Evolutionary conservation across 2,888 invertebrate species (phyloP).

Genomic region (Orchestes rusci): DNA sequence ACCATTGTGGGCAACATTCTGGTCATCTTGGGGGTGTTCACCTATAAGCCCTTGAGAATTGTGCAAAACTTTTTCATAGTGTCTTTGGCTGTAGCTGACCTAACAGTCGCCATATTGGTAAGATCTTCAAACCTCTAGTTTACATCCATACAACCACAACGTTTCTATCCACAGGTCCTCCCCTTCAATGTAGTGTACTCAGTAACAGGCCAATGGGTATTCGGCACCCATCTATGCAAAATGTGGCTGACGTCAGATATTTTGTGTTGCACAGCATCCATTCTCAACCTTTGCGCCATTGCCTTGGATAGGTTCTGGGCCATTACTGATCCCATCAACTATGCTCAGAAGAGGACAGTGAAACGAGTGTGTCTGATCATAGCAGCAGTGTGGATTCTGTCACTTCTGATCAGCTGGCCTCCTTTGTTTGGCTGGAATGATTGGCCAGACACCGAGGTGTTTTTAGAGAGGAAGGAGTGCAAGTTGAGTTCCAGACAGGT

Average conservation of each 20-base stretch:
- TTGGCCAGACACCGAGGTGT: slow-evolving; percentile 79
- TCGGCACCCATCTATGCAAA: slow-evolving; percentile 87
- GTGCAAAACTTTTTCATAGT: slow-evolving; percentile 97
- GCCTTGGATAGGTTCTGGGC: slow-evolving; percentile 95
- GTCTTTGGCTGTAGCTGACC: slow-evolving; percentile 87
- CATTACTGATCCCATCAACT: slow-evolving; percentile 90
- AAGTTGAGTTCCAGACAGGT: slow-evolving; percentile 72
- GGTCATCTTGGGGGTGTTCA: slow-evolving; percentile 93
- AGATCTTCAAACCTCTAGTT: too few species aligned
- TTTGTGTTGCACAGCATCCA: slow-evolving; percentile 92
- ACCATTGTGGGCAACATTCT: slow-evolving; percentile 88
- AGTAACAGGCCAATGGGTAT: slow-evolving; percentile 85
- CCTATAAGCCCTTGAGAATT: slow-evolving; percentile 83
- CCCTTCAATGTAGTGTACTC: slow-evolving; percentile 91
- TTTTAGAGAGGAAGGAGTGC: slow-evolving; percentile 62
- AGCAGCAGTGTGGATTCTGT: slow-evolving; percentile 78
- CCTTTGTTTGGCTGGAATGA: slow-evolving; percentile 92
- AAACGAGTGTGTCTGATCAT: slow-evolving; percentile 82
- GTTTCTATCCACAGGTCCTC: too few species aligned
- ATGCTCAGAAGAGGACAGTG: slow-evolving; percentile 84
- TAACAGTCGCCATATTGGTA: slow-evolving; percentile 85
- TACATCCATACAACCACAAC: too few species aligned
- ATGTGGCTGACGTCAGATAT: slow-evolving; percentile 95
- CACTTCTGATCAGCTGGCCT: slow-evolving; percentile 81
- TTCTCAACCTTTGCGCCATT: slow-evolving; percentile 87